Percentiles rank a stretch among this genome's conserved stretches.
These are phyloP conservation scores for Simalia tracyae DNA, from an alignment of 2,797 vertebrate species.

Conservation along the genomic window DNA sequence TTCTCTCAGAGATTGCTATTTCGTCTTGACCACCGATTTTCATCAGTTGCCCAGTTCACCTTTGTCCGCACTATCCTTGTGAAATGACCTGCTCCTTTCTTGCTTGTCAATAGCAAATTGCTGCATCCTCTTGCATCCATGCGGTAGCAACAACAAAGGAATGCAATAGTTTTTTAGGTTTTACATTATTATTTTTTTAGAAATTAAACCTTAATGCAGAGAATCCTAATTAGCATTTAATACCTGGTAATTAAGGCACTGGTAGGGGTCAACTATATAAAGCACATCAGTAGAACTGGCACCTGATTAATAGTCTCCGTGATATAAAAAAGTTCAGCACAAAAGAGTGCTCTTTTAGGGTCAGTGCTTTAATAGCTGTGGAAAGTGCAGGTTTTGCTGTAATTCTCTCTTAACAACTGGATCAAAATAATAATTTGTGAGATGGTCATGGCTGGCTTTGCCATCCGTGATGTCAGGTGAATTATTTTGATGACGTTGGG, in stretches of 20 bases:
- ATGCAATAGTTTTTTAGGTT: conserved; percentile 73
- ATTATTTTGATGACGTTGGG: conserved; percentile 62
- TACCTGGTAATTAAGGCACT: conserved; percentile 74
- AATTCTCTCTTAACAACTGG: conserved; percentile 68
- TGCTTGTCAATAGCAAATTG: conserved; percentile 88
- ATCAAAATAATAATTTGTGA: conserved; percentile 71
- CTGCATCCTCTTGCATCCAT: conserved; percentile 76
- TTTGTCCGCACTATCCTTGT: conserved; percentile 91
- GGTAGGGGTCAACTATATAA: conserved; percentile 65
- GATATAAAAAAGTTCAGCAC: conserved; percentile 67
- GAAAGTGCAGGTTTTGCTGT: conserved; percentile 71
- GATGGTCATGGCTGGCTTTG: conserved; percentile 57
- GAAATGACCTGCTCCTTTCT: conserved; percentile 91
- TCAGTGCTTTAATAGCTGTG: conserved; percentile 73
- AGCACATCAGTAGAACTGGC: conserved; percentile 64
- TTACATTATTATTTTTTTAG: conserved; percentile 72
- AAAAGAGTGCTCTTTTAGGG: conserved; percentile 66
- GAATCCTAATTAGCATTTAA: conserved; percentile 84
- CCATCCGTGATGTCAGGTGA: conserved; percentile 58
- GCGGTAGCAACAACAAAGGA: conserved; percentile 73
- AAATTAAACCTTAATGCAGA: conserved; percentile 72
- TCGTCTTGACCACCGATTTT: conserved; percentile 95
- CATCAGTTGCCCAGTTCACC: conserved; percentile 97
- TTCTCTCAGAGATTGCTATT: conserved; percentile 96
- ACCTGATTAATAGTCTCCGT: conserved; percentile 75